These are phyloP conservation scores for Synanthedon myopaeformis DNA, from an alignment of 2,888 invertebrate genomes.

Conservation along the genomic window DNA sequence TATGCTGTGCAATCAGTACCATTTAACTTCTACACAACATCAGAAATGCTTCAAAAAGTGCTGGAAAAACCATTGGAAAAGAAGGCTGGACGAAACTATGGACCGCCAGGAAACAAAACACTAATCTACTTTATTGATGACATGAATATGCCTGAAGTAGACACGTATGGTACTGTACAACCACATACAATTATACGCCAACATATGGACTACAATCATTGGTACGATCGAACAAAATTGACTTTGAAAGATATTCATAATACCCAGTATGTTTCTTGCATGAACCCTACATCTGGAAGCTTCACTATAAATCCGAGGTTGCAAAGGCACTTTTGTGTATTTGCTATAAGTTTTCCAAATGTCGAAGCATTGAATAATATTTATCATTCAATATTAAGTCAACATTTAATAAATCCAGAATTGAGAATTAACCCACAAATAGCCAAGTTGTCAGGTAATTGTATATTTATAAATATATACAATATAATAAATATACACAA, in stretches of 20 bases:
- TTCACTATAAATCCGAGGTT: constrained; percentile 96
- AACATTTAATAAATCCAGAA: constrained; percentile 86
- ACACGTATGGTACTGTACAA: constrained; percentile 91
- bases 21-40: constrained; percentile 96
- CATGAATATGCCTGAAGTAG: constrained; percentile 97
- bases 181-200: constrained; percentile 96
- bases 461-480: no score
- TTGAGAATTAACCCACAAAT: constrained; percentile 81
- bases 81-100: constrained; percentile 95
- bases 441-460: constrained; percentile 72
- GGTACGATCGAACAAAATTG: constrained; percentile 88
- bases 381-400: constrained; percentile 88
- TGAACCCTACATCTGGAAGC: constrained; percentile 98
- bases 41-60: constrained; percentile 93
- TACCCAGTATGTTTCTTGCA: constrained; percentile 96
- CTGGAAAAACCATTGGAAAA: constrained; percentile 95
- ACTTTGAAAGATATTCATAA: constrained; percentile 95
- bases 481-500: no score
- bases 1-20: constrained; percentile 92
- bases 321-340: constrained; percentile 90
- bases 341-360: constrained; percentile 87
- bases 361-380: constrained; percentile 87
- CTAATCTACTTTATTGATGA: constrained; percentile 96
- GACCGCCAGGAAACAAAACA: constrained; percentile 94
- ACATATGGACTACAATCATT: constrained; percentile 95